phyloP scores from a whole-genome alignment of 2,113 vertebrate genomes.

The Argyrosomus japonicus region DNA sequence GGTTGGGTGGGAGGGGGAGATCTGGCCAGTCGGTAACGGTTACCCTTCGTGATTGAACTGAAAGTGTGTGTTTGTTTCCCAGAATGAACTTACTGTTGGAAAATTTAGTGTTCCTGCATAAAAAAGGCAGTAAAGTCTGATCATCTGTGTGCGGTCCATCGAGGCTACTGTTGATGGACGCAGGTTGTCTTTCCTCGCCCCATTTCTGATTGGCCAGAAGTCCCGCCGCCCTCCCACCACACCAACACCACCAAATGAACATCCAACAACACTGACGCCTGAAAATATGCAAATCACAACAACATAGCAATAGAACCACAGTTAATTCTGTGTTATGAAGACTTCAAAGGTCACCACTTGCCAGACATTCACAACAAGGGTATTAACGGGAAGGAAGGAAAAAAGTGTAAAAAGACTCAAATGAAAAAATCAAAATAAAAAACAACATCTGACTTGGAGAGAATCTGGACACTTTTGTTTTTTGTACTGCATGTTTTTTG shows the following conservation, averaged over 20 bases:
- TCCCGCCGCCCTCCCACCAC: background rate
- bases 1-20: background rate
- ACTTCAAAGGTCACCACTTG: slow-evolving; percentile 94
- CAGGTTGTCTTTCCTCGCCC: slow-evolving; percentile 19
- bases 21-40: slow-evolving; percentile 64
- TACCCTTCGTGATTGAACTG: background rate
- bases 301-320: slow-evolving; percentile 93
- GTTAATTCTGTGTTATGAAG: slow-evolving; percentile 78
- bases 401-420: slow-evolving; percentile 68
- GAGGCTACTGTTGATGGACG: slow-evolving; percentile 17
- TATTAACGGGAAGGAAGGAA: slow-evolving; percentile 64
- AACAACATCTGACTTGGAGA: slow-evolving; percentile 85
- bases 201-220: slow-evolving; percentile 82
- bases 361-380: slow-evolving; percentile 93
- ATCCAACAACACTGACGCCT: slow-evolving; percentile 81
- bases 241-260: background rate
- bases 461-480: slow-evolving; percentile 91
- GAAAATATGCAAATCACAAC: slow-evolving; percentile 95
- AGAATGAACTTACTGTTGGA: background rate
- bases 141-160: background rate
- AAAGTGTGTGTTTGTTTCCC: background rate
- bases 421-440: slow-evolving; percentile 84
- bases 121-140: slow-evolving; percentile 4
- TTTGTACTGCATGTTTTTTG: slow-evolving; percentile 81
- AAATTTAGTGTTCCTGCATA: background rate